A percentile compares a stretch with the other conserved stretches of the same genome.
Evolutionary conservation across 1,140 invertebrate genomes (phyloP).

Genomic region (Cydia splendana): DNA sequence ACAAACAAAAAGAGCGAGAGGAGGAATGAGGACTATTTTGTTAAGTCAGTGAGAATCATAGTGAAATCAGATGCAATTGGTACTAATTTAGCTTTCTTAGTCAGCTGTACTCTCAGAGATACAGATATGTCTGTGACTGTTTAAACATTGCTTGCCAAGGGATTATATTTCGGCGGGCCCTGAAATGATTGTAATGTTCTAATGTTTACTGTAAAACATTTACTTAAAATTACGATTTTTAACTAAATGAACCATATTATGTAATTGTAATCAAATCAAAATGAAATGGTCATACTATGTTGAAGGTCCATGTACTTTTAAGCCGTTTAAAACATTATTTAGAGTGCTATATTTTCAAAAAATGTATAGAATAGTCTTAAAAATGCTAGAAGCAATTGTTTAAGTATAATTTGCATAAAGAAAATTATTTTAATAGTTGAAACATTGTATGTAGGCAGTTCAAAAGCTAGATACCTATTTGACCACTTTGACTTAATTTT

Average conservation of each 20-base stretch:
- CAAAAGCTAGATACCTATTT: background rate
- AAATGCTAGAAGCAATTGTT: constrained; percentile 1
- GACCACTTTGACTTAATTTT: no score
- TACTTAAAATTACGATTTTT: background rate
- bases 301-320: background rate
- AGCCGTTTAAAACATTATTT: background rate
- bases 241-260: no score
- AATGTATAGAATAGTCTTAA: background rate
- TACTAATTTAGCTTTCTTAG: background rate
- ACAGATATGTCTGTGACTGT: background rate
- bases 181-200: background rate
- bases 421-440: background rate
- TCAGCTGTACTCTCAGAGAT: background rate
- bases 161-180: background rate
- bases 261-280: no score
- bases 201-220: no score
- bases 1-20: constrained; percentile 82
- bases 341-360: background rate
- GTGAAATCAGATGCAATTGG: background rate
- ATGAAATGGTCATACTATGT: no score
- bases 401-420: no score
- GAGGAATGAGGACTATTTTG: constrained; percentile 49
- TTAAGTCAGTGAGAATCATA: constrained; percentile 26
- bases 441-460: background rate
- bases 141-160: background rate